Evolutionary conservation across 2,113 vertebrate genomes (phyloP).

Genomic region (Phyllostomus hastatus): DNA sequence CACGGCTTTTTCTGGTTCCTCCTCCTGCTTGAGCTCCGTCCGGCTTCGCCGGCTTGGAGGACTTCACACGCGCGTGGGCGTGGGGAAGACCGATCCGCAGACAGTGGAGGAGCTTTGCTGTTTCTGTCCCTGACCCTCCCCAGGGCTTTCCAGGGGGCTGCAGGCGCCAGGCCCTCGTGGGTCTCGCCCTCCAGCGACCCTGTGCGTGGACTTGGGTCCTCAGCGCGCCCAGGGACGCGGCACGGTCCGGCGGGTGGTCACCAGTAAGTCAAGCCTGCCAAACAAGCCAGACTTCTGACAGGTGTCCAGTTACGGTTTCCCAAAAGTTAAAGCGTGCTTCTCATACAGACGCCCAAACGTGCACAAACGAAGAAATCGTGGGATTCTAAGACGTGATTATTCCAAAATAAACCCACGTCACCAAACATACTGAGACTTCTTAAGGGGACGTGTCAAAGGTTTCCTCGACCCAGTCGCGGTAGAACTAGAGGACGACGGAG

Average conservation of each 20-base stretch:
- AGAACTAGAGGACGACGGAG: neutral
- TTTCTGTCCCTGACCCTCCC: neutral
- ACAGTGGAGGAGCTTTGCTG: neutral
- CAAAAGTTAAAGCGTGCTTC: neutral
- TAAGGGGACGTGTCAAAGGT: neutral
- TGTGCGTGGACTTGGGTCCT: neutral
- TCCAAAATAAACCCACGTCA: neutral
- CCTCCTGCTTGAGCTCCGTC: conserved; percentile 53
- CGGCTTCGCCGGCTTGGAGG: neutral
- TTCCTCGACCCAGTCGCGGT: neutral
- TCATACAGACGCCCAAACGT: neutral
- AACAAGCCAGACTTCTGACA: neutral
- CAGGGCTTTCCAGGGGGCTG: neutral
- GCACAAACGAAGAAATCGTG: neutral
- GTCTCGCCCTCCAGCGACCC: neutral
- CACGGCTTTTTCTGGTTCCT: neutral
- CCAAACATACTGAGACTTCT: neutral
- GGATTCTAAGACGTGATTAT: neutral
- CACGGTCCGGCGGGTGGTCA: neutral
- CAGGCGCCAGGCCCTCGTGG: neutral
- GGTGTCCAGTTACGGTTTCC: neutral
- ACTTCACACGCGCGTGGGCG: conserved; percentile 4
- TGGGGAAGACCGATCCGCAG: neutral
- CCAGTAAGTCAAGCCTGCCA: neutral
- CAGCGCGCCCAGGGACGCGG: neutral